Evolutionary conservation across 2,113 vertebrate species (phyloP), one percentile per base, ranked within the genome.

Genomic region (Laticauda colubrina): DNA sequence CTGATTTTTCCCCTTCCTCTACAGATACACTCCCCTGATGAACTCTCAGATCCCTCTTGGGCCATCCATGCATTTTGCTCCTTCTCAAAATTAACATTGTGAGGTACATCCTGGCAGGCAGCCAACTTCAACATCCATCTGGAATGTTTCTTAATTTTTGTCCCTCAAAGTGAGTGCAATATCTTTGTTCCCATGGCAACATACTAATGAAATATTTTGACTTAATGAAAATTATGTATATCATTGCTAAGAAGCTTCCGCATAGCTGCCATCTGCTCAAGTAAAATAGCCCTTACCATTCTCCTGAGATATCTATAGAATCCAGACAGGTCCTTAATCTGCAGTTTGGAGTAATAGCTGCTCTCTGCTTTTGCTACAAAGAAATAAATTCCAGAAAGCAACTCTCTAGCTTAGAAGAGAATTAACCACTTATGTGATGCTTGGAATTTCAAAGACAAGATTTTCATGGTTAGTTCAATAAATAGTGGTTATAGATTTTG

Each of bases 161-260:
- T 45, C 39, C 51, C 20, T 59, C 15, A 53, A 53, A 81, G 10
- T 61, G 90, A 86, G 59, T 86, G 54, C 24, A 91, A 21, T 48
- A 64, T 64, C 57, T 61, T 61, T 53, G 85, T 92, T 92, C 8
- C 91, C 54, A 92, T 88, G 45, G 43, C 85, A 92, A 92, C 91
- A 48, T 29, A 45, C 75, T 11, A 48, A 55, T 90, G 90, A 55
- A 87, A 91, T 91, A 29, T 88, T 85, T 87, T 61, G 56, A 87
- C 43, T 34, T 64, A 88, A 92, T 92, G 45, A 87, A 90, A 53
- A 69, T 69, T 61, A 61, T 20, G 18, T n/a, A 61, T 43, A 61
- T 89, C 57, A 61, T 15, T 89, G 39, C 56, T 61, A 90, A 45
- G 59, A 69, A 10, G 26, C 39, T 21, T 86, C 55, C 15, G 14